Conservation (phyloP, 2,797 vertebrate genomes). For the Myiothlypis coronata region DNA sequence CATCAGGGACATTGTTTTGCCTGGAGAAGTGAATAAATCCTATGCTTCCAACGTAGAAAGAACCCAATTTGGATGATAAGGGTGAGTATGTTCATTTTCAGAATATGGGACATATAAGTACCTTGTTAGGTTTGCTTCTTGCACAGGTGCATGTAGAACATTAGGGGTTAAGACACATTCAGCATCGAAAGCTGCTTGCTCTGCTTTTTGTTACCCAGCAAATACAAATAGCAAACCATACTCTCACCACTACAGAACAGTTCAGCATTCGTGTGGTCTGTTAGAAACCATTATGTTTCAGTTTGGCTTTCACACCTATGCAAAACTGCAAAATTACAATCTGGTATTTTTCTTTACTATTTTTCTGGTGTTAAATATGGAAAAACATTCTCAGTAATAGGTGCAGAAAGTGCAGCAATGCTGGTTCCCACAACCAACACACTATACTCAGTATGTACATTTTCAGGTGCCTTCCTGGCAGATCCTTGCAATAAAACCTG, state of each 20-base stretch:
- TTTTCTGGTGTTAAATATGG: not conserved
- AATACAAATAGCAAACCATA: not conserved
- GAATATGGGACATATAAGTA: not conserved
- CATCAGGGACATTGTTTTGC: not conserved
- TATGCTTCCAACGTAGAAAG: not conserved
- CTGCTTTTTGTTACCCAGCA: not conserved
- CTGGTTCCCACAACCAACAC: not conserved
- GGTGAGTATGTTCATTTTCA: not conserved
- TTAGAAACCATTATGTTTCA: not conserved
- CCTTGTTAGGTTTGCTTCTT: not conserved
- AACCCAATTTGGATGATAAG: not conserved
- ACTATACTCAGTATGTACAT: not conserved
- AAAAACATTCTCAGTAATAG: not conserved
- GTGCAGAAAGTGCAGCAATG: not conserved
- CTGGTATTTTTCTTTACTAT: not conserved
- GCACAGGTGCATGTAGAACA: not conserved
- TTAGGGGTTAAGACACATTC: not conserved
- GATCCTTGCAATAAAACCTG: not conserved
- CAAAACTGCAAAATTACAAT: not conserved
- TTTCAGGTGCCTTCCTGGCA: not conserved
- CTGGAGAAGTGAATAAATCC: not conserved
- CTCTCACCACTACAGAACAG: not conserved
- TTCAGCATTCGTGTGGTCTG: not conserved
- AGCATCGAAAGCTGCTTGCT: not conserved
- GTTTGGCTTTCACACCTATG: not conserved